A percentile compares a stretch with the other conserved stretches of the same genome.
Conservation (phyloP, 2,888 invertebrate species). For the Drosophila formosana region DNA sequence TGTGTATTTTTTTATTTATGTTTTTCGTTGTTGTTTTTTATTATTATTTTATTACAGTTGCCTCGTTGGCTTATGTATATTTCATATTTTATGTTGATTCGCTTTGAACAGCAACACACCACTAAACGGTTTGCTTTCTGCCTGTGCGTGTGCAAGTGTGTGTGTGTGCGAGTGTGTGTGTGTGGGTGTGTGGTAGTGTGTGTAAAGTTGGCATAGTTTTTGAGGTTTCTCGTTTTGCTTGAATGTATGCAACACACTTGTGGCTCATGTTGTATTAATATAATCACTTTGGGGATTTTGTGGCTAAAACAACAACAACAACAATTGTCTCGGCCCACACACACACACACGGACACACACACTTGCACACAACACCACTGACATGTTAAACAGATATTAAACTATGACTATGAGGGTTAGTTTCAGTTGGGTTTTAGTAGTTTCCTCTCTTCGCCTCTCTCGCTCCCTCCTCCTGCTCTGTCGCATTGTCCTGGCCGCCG, state of each 20-base stretch:
- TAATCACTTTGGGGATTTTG: constrained; percentile 81
- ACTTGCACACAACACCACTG: constrained; percentile 44
- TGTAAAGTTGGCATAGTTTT: constrained; percentile 55
- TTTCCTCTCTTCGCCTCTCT: constrained; percentile 3
- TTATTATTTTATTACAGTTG: constrained; percentile 69
- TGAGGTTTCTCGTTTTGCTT: constrained; percentile 55
- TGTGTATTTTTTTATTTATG: constrained; percentile 20
- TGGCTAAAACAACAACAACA: constrained; percentile 42
- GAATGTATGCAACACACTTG: constrained; percentile 72
- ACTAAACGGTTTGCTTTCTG: constrained; percentile 27
- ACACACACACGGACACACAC: constrained; percentile 1
- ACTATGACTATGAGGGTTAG: constrained; percentile 68
- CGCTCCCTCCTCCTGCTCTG: not conserved
- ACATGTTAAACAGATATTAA: constrained; percentile 79
- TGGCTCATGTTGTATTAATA: constrained; percentile 80
- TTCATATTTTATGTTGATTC: constrained; percentile 68
- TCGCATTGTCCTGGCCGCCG: constrained; percentile 1
- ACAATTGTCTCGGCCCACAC: constrained; percentile 10
- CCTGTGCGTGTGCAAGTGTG: constrained; percentile 5
- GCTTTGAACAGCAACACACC: constrained; percentile 41
- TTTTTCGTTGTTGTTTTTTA: constrained; percentile 48
- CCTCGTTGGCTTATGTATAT: constrained; percentile 64
- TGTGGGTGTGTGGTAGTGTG: constrained; percentile 31
- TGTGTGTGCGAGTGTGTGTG: constrained; percentile 13
- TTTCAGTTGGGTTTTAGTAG: constrained; percentile 43